phyloP scores from a whole-genome alignment of 2,797 vertebrate species.

The Basileuterus tristriatus region DNA sequence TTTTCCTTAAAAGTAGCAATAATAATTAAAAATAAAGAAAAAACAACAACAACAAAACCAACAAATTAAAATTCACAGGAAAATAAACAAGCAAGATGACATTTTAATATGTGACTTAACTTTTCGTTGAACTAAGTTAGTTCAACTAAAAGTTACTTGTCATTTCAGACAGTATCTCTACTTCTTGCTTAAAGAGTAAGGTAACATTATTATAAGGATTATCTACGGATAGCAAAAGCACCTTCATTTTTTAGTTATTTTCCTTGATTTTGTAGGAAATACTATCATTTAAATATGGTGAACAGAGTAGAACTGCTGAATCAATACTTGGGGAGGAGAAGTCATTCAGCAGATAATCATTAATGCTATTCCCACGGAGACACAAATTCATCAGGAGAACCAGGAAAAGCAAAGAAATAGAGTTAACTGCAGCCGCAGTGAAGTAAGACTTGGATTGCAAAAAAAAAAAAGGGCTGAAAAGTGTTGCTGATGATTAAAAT shows the following conservation, averaged over 20 bases:
- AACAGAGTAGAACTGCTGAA: background rate
- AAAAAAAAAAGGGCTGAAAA: background rate
- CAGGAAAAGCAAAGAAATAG: background rate
- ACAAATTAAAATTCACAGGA: rapidly evolving
- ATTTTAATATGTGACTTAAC: background rate
- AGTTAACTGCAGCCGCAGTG: background rate
- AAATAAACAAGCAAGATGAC: background rate
- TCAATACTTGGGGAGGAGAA: background rate
- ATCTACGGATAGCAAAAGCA: background rate
- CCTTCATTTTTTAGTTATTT: background rate
- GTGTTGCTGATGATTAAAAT: background rate
- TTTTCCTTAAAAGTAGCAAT: background rate
- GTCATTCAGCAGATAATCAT: background rate
- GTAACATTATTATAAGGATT: background rate
- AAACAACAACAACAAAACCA: background rate
- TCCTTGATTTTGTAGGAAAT: background rate
- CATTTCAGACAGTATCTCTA: background rate
- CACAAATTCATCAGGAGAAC: background rate
- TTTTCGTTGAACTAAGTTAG: background rate
- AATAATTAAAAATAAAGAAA: background rate
- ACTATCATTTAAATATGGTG: background rate
- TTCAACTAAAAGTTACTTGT: background rate
- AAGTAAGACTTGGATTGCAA: background rate
- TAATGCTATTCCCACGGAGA: background rate
- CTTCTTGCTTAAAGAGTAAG: background rate